Percentiles rank a stretch among this genome's conserved stretches.
Conservation (phyloP, 2,113 vertebrate genomes). For the Glaucomys volans region DNA sequence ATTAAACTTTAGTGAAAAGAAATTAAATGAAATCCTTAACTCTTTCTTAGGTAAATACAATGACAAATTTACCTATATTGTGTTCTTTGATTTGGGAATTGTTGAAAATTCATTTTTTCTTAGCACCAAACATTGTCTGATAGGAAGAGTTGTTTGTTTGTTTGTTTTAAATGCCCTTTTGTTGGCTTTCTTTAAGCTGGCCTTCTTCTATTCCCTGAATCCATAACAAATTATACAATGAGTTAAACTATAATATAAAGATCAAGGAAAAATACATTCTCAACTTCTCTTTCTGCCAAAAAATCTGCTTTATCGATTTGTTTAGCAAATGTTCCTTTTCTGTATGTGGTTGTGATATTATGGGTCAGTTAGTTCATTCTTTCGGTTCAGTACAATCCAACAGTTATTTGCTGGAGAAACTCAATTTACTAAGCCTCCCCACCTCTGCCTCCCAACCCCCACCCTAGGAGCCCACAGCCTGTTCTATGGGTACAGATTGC, state of each 20-base stretch:
- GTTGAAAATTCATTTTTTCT: slow-evolving; percentile 23
- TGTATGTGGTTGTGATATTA: background rate
- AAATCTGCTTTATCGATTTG: background rate
- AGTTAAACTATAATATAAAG: background rate
- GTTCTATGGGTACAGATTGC: background rate
- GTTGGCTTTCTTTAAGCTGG: slow-evolving; percentile 28
- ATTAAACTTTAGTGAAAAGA: slow-evolving; percentile 35
- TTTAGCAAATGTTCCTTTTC: background rate
- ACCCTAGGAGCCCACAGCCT: background rate
- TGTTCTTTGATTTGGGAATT: background rate
- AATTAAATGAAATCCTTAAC: background rate
- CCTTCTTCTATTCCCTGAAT: background rate
- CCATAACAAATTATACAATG: slow-evolving; percentile 12
- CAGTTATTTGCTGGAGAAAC: background rate
- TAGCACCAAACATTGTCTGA: slow-evolving; percentile 5
- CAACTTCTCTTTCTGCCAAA: background rate
- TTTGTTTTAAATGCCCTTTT: background rate
- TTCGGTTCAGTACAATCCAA: background rate
- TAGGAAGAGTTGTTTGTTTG: background rate
- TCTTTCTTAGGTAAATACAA: background rate
- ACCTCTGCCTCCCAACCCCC: background rate
- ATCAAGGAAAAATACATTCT: slow-evolving; percentile 7
- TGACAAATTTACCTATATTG: slow-evolving; percentile 14
- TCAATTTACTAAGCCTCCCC: background rate
- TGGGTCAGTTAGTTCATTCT: background rate